A percentile compares a stretch with the other conserved stretches of the same genome.
These are phyloP conservation scores for Harpalus rubripes DNA, from an alignment of 2,888 invertebrate genomes.

Conservation along the genomic window DNA sequence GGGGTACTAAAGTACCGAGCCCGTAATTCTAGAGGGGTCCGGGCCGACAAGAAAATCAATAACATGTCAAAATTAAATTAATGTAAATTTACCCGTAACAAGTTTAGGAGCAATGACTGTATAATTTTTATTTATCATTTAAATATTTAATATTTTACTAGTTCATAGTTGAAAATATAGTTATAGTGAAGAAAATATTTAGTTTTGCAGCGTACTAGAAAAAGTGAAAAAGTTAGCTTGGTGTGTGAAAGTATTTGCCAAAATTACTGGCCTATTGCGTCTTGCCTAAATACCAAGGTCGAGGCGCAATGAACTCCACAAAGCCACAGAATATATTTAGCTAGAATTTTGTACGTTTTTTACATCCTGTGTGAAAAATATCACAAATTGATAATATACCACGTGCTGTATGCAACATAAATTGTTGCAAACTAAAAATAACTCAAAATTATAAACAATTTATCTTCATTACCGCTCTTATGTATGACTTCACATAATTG, in stretches of 20 bases:
- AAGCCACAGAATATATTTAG: constrained; percentile 45
- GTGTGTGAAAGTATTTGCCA: constrained; percentile 29
- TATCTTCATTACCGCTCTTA: constrained; percentile 79
- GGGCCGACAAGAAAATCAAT: too few species aligned
- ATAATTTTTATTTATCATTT: too few species aligned
- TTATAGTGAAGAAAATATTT: too few species aligned
- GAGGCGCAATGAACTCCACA: constrained; percentile 56
- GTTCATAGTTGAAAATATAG: too few species aligned
- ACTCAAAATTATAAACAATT: background rate
- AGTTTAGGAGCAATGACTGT: too few species aligned
- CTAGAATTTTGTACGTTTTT: constrained; percentile 5
- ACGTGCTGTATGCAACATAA: too few species aligned
- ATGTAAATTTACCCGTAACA: too few species aligned
- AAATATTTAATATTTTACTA: too few species aligned
- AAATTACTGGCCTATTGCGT: constrained; percentile 36
- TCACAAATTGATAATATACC: background rate
- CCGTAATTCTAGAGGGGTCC: too few species aligned
- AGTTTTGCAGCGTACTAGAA: background rate
- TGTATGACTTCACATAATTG: constrained; percentile 88
- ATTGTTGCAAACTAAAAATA: background rate
- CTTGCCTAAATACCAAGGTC: constrained; percentile 55
- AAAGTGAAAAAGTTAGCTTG: background rate
- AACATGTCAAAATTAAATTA: too few species aligned
- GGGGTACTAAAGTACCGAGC: too few species aligned
- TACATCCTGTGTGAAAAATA: background rate